These are phyloP conservation scores for Apaloderma vittatum DNA, from an alignment of 2,113 vertebrate genomes.

Conservation along the genomic window DNA sequence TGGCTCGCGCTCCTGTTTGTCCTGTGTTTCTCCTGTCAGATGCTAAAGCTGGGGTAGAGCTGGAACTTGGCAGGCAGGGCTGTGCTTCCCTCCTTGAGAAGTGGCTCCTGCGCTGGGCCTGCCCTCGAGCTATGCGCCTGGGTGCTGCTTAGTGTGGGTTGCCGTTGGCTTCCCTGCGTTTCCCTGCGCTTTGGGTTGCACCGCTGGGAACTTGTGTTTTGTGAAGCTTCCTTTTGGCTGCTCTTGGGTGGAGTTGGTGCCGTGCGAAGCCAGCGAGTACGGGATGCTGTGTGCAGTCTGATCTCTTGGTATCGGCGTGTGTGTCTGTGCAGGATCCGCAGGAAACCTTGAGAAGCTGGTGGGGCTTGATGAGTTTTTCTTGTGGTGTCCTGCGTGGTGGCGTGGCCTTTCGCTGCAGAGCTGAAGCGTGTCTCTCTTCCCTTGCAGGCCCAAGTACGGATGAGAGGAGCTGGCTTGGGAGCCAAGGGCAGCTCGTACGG, in stretches of 20 bases:
- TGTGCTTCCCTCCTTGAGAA: not conserved
- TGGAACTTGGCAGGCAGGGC: not conserved
- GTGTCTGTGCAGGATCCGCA: not conserved
- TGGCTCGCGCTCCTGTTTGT: not conserved
- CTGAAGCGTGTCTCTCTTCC: not conserved
- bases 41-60: not conserved
- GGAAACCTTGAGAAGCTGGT: no score
- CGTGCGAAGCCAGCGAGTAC: rapidly evolving
- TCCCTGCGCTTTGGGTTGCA: not conserved
- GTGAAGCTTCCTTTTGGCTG: rapidly evolving
- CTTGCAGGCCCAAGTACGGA: conserved; percentile 91
- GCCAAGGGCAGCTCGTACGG: conserved; percentile 95
- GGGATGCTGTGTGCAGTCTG: not conserved
- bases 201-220: not conserved
- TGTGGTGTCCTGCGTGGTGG: rapidly evolving
- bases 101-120: not conserved
- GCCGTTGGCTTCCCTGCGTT: not conserved
- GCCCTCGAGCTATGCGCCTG: no score
- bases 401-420: rapidly evolving
- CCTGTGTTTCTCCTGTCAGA: rapidly evolving
- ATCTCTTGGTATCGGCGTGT: not conserved
- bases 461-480: conserved; percentile 94
- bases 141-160: not conserved
- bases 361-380: no score
- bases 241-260: rapidly evolving